Base-by-base conservation (phyloP, 92 coral and sea anemone species). In the Parazoanthus atlanticus region DNA sequence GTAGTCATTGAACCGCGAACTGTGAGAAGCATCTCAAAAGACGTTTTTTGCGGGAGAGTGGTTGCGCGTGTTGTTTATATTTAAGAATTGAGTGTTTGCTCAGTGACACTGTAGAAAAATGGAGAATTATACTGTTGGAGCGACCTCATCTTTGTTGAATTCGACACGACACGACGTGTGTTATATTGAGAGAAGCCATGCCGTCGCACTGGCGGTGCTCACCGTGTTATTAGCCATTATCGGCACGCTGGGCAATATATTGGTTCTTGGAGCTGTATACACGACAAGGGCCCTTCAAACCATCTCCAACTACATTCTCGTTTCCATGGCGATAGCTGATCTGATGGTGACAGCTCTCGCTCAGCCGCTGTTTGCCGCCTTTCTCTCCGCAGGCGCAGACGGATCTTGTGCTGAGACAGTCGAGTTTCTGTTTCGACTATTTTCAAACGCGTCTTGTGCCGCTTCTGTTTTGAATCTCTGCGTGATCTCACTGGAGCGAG, bases 391-490 rank as follows among this genome's bases (percentile, higher is more conserved):
- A 10, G 90, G 93, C 33, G 80, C 88, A 23, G 86, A 79, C 7
- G 92, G 86, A 19, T 83, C 85, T 33, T 95, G 98, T 71, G 69
- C 84, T 38, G 40, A 79, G 19, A 74, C 82, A 16, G 94, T 91
- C 26, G 95, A 94, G 74, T 86, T 91, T 78, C 26, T 89, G 66
- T 95, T 95, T 81, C 92, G 98, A 47, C 58, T 95, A 64, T 65
- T 91, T 33, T 91, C 93, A 2, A 95, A 95, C 21, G 86, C 92
- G 82, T 95, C 96, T 23, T 93, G 96, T 34, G 88, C 98, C 0
- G 98, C 93, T 15, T 95, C 98, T 0, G 93, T 95, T 71, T 85
- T 93, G 10, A 91, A 91, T 82, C 92, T 95, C 49, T 95, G 98
- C 78, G 85, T 93, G 28, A 90, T 95, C 47, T 93, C 96, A 40